These are phyloP conservation scores for Xiphorhynchus erythropygius DNA, from an alignment of 2,797 vertebrate species.

Conservation along the genomic window DNA sequence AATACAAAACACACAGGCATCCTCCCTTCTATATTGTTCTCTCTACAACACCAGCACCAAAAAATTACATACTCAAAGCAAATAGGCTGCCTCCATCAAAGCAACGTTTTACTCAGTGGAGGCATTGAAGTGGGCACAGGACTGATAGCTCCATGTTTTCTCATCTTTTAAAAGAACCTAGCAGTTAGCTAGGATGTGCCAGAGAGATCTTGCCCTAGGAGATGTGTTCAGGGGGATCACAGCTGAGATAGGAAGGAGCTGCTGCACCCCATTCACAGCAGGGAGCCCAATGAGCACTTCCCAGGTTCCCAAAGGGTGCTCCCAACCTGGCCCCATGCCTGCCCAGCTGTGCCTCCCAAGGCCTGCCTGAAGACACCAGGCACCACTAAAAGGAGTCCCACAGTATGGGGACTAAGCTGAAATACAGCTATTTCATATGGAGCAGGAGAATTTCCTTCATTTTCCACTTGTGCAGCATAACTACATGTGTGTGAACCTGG, in stretches of 20 bases:
- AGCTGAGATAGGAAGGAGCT: not conserved
- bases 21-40: not conserved
- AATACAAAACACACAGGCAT: not conserved
- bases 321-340: not conserved
- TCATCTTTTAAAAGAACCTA: not conserved
- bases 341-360: not conserved
- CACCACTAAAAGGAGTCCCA: not conserved
- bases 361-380: not conserved
- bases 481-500: not conserved
- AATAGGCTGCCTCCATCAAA: not conserved
- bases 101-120: not conserved
- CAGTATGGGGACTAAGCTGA: not conserved
- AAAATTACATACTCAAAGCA: not conserved
- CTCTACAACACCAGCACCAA: rapidly evolving
- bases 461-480: not conserved
- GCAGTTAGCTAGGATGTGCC: not conserved
- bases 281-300: not conserved
- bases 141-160: not conserved
- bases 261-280: not conserved
- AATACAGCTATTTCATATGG: not conserved
- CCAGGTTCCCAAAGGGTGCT: not conserved
- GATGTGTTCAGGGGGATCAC: not conserved
- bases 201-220: not conserved
- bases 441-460: not conserved
- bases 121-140: not conserved